These are phyloP conservation scores for Rhopalosiphum padi DNA, from an alignment of 1,140 invertebrate species.

Conservation along the genomic window DNA sequence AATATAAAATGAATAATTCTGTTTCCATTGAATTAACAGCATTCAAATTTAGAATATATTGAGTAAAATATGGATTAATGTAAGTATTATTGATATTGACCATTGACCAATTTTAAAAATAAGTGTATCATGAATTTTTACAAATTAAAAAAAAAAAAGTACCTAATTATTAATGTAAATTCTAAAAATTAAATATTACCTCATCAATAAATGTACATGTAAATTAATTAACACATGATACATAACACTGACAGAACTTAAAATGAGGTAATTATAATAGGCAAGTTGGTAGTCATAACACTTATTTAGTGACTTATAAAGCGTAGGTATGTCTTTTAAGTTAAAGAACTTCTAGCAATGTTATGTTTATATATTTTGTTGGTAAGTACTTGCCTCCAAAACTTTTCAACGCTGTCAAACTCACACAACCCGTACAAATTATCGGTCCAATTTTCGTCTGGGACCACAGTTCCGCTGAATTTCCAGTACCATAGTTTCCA, in stretches of 20 bases:
- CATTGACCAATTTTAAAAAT: too few species aligned
- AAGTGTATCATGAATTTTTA: too few species aligned
- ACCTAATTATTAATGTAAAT: too few species aligned
- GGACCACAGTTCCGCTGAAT: conserved; percentile 71
- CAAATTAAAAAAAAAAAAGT: too few species aligned
- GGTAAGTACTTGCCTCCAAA: conserved; percentile 86
- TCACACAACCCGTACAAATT: conserved; percentile 91
- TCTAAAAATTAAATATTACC: too few species aligned
- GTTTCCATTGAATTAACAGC: not conserved
- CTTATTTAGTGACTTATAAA: not conserved
- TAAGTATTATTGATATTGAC: too few species aligned
- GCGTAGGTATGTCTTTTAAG: not conserved
- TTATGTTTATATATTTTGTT: not conserved
- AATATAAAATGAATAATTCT: not conserved
- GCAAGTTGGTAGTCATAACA: not conserved
- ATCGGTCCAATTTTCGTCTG: conserved; percentile 80
- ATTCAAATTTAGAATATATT: too few species aligned
- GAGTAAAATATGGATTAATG: too few species aligned
- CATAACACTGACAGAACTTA: too few species aligned
- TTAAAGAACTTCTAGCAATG: not conserved
- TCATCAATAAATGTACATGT: too few species aligned
- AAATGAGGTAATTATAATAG: too few species aligned
- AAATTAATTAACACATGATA: too few species aligned
- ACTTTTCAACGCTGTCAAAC: conserved; percentile 98
- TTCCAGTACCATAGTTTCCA: conserved; percentile 99